Evolutionary conservation across 1,140 invertebrate species (phyloP).

Genomic region (Drosophila malerkotliana): DNA sequence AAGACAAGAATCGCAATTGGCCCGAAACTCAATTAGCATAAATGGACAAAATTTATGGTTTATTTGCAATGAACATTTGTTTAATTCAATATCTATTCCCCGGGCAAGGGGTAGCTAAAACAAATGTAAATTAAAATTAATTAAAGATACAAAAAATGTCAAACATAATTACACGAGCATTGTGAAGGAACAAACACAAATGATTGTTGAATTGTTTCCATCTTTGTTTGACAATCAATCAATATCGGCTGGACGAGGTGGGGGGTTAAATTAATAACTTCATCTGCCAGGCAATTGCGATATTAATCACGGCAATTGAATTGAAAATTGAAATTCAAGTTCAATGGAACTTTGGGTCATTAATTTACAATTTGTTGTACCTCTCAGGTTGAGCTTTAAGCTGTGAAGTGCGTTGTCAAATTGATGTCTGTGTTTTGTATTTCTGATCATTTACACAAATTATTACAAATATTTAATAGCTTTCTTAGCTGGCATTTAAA

Average conservation of each 20-base stretch:
- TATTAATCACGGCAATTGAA: constrained; percentile 53
- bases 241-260: not conserved
- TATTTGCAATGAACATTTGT: constrained; percentile 66
- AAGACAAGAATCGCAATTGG: constrained; percentile 54
- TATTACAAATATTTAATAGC: not conserved
- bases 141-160: constrained; percentile 44
- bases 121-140: constrained; percentile 33
- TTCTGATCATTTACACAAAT: not conserved
- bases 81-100: constrained; percentile 25
- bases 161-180: constrained; percentile 51
- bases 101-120: constrained; percentile 15
- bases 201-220: constrained; percentile 17
- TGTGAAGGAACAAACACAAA: constrained; percentile 25
- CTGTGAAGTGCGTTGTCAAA: constrained; percentile 11
- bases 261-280: constrained; percentile 51
- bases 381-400: constrained; percentile 19
- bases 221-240: constrained; percentile 39
- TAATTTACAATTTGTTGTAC: constrained; percentile 32
- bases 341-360: constrained; percentile 51
- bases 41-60: constrained; percentile 61
- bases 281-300: constrained; percentile 33
- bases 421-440: not conserved
- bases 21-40: constrained; percentile 62
- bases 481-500: constrained; percentile 10
- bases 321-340: constrained; percentile 51